Percentiles rank a stretch among this genome's conserved stretches.
Conservation (phyloP, 2,797 vertebrate species). For the Channa striata region DNA sequence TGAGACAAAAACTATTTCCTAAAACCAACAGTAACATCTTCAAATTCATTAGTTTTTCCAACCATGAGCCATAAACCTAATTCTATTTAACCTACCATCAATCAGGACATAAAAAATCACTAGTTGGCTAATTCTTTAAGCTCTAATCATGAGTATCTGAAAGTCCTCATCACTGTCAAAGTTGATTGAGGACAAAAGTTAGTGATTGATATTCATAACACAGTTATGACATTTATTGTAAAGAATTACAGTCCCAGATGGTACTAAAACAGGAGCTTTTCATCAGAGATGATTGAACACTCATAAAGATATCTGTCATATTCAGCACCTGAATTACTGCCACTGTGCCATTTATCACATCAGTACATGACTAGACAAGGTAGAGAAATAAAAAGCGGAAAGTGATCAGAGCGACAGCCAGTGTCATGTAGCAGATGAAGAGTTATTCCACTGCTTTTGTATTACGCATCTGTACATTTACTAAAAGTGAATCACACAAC, state of each 20-base stretch:
- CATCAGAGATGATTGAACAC: constrained; percentile 38
- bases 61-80: background rate
- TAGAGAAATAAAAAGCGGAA: constrained; percentile 19
- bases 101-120: background rate
- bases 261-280: constrained; percentile 24
- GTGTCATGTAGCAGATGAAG: constrained; percentile 33
- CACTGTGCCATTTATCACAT: constrained; percentile 33
- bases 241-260: constrained; percentile 18
- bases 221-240: constrained; percentile 20
- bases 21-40: background rate
- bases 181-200: background rate
- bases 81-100: background rate
- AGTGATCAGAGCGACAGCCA: constrained; percentile 45
- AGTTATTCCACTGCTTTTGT: constrained; percentile 11
- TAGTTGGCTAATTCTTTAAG: background rate
- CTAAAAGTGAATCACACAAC: constrained; percentile 11
- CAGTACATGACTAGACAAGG: constrained; percentile 29
- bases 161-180: background rate
- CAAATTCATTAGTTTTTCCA: background rate
- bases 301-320: constrained; percentile 41
- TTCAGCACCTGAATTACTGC: constrained; percentile 11
- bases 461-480: constrained; percentile 2
- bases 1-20: too few species aligned
- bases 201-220: constrained; percentile 7
- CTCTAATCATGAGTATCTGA: background rate